Conservation (phyloP, 2,797 vertebrate genomes). For the Clamator glandarius region DNA sequence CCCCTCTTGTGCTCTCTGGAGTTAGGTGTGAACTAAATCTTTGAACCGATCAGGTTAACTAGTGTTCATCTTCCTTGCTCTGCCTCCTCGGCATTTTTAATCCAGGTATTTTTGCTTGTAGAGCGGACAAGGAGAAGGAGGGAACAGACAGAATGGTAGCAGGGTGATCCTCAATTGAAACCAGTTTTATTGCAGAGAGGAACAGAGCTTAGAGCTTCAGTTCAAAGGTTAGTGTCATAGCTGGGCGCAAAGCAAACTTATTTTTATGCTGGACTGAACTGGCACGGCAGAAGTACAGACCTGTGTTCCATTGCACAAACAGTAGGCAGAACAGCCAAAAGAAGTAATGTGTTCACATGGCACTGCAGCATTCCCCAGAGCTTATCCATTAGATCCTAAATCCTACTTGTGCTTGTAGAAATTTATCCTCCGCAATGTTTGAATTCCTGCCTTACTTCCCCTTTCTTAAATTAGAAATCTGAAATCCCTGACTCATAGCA, state of each 20-base stretch:
- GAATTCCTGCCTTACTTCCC: neutral
- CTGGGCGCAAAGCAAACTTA: neutral
- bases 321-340: neutral
- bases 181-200: neutral
- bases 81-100: neutral
- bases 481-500: neutral
- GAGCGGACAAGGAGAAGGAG: neutral
- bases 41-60: neutral
- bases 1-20: conserved; percentile 30
- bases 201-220: neutral
- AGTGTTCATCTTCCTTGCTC: neutral
- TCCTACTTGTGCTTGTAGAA: neutral
- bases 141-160: neutral
- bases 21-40: neutral
- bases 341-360: neutral
- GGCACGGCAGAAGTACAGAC: neutral
- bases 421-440: neutral
- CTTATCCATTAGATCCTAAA: neutral
- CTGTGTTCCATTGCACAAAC: neutral
- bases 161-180: neutral
- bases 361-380: neutral
- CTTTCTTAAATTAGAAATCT: neutral
- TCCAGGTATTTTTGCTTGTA: neutral
- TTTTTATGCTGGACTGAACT: neutral
- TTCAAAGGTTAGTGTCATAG: neutral